Conservation (phyloP, 2,888 invertebrate genomes). For the Ditula angustiorana region DNA sequence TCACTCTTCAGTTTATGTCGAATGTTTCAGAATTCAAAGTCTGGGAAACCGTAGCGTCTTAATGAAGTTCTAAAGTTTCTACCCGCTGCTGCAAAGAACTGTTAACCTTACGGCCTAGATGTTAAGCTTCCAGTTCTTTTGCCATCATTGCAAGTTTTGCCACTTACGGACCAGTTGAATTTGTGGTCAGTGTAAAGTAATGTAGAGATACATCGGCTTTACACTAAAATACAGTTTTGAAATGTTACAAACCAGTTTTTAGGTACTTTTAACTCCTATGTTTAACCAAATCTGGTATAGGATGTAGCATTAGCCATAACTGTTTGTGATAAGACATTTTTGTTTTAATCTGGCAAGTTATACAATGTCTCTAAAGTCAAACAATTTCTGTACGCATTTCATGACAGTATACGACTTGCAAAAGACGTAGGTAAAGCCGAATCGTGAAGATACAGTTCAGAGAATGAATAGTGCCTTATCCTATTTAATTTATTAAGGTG, state of each 20-base stretch:
- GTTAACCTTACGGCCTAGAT: constrained; percentile 51
- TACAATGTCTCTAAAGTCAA: too few relatives aligned
- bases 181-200: constrained; percentile 55
- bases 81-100: constrained; percentile 49
- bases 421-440: not conserved
- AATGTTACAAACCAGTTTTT: too few relatives aligned
- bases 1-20: constrained; percentile 12
- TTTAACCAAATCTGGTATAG: too few relatives aligned
- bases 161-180: constrained; percentile 51
- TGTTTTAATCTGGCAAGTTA: too few relatives aligned
- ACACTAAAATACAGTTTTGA: not conserved
- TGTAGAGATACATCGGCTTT: not conserved
- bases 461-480: not conserved
- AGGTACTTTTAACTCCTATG: too few relatives aligned
- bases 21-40: constrained; percentile 25
- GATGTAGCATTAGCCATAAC: too few relatives aligned
- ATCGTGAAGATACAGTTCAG: not conserved
- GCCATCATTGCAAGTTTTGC: constrained; percentile 43
- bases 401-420: too few relatives aligned
- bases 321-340: too few relatives aligned
- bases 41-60: constrained; percentile 71
- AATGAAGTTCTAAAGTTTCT: constrained; percentile 74
- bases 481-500: constrained; percentile 13
- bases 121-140: constrained; percentile 55
- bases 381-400: too few relatives aligned